phyloP scores from a whole-genome alignment of 2,113 vertebrate genomes.

The Theristicus caerulescens region DNA sequence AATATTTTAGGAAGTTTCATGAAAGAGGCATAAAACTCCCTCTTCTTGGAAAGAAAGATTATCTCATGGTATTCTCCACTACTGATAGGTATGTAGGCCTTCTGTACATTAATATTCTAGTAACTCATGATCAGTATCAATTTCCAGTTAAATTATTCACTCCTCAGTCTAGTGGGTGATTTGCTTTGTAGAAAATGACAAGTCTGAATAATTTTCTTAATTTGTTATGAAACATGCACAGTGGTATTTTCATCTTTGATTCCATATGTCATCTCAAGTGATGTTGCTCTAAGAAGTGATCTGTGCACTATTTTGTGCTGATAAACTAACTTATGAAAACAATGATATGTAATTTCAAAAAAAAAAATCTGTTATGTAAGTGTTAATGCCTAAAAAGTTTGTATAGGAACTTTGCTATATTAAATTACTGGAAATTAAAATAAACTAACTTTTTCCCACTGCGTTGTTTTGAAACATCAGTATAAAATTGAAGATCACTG shows the following conservation, averaged over 20 bases:
- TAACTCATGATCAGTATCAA: not conserved
- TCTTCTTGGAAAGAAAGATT: not conserved
- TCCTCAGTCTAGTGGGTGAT: not conserved
- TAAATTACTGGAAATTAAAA: not conserved
- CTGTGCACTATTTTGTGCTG: not conserved
- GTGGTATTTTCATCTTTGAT: not conserved
- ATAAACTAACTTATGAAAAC: not conserved
- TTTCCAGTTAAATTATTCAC: constrained; percentile 13
- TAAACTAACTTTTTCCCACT: not conserved
- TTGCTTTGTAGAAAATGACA: not conserved
- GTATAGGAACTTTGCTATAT: not conserved
- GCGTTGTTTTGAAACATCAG: not conserved
- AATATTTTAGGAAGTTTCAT: not conserved
- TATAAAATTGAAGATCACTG: not conserved
- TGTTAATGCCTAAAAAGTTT: not conserved
- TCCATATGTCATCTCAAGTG: not conserved
- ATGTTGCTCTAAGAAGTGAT: not conserved
- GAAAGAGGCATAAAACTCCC: not conserved
- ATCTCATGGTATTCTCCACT: not conserved
- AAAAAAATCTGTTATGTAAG: not conserved
- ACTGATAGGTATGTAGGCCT: not conserved
- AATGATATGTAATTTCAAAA: not conserved
- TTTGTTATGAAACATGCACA: not conserved
- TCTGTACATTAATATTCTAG: not conserved
- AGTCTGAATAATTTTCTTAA: not conserved